phyloP scores from a whole-genome alignment of 2,113 vertebrate species.

The Cebidichthys violaceus region DNA sequence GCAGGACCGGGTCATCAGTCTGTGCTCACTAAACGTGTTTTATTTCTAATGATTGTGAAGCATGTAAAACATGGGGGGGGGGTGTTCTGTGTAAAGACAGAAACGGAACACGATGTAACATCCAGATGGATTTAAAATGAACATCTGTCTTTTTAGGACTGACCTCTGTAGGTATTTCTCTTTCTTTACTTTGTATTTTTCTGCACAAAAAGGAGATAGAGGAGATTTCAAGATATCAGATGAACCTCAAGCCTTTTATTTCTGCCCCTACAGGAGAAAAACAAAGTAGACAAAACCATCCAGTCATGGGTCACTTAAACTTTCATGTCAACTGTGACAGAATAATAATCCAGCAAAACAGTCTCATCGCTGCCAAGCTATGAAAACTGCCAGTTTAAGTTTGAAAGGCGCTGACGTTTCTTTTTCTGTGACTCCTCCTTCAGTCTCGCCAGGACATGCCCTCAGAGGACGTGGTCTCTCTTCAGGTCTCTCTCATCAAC shows the following conservation, averaged over 20 bases:
- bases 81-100: not conserved
- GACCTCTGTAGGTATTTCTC: too few relatives aligned
- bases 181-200: too few relatives aligned
- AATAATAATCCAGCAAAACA: not conserved
- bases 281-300: not conserved
- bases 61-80: too few relatives aligned
- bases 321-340: not conserved
- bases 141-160: too few relatives aligned
- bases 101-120: too few relatives aligned
- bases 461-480: constrained; percentile 96
- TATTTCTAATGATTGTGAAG: too few relatives aligned
- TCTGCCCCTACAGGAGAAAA: not conserved
- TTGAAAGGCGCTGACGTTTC: not conserved
- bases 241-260: too few relatives aligned
- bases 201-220: too few relatives aligned
- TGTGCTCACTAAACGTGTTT: not conserved
- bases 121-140: too few relatives aligned
- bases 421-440: not conserved
- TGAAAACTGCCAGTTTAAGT: not conserved
- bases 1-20: not conserved
- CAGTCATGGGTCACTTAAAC: not conserved
- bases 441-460: constrained; percentile 99
- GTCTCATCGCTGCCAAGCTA: not conserved
- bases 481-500: constrained; percentile 99
- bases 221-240: too few relatives aligned